Evolutionary conservation across 1,140 invertebrate genomes (phyloP).

Genomic region (Sitobion miscanthi): DNA sequence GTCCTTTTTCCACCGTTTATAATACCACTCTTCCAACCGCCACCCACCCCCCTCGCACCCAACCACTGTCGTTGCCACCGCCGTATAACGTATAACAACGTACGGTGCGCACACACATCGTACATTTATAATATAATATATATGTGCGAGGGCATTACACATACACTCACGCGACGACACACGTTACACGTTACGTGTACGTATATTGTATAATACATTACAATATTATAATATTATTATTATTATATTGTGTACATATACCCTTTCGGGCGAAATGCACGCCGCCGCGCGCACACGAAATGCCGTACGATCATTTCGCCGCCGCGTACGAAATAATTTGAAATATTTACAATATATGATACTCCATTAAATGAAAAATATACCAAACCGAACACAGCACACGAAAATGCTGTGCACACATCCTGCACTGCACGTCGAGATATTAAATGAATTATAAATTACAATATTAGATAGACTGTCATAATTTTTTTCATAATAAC

Average conservation of each 20-base stretch:
- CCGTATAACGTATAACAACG: not conserved
- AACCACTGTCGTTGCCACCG: not conserved
- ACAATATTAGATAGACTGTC: no score
- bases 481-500: no score
- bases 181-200: not conserved
- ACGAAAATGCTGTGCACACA: no score
- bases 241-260: not conserved
- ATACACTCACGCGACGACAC: not conserved
- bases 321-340: not conserved
- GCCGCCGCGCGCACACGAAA: not conserved
- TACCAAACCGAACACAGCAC: no score
- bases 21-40: conserved; percentile 6
- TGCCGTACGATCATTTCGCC: not conserved
- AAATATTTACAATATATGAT: not conserved
- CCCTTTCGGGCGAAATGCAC: conserved; percentile 30
- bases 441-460: no score
- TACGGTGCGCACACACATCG: not conserved
- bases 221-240: not conserved
- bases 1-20: conserved; percentile 55
- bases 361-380: no score
- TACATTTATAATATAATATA: not conserved
- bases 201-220: conserved; percentile 21
- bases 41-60: not conserved
- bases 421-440: no score
- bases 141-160: not conserved